Percentiles rank a stretch among this genome's conserved stretches.
phyloP scores from a whole-genome alignment of 1,140 invertebrate genomes.

The Caenorhabditis remanei region DNA sequence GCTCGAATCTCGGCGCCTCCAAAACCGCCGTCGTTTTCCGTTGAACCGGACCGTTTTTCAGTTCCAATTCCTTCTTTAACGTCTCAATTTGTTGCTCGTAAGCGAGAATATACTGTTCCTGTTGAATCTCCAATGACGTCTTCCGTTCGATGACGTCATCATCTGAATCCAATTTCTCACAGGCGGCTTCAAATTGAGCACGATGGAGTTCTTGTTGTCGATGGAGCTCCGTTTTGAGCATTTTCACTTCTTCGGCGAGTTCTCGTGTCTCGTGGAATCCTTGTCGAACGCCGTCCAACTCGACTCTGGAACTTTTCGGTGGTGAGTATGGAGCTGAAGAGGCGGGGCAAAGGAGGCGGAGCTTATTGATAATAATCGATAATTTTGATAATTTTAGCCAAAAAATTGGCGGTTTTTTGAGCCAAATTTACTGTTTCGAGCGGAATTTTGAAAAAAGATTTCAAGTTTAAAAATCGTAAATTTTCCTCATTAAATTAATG shows the following conservation, averaged over 20 bases:
- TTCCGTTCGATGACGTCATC: neutral
- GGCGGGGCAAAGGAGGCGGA: too few relatives aligned
- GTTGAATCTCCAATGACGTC: slow-evolving; percentile 45
- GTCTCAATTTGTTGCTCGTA: slow-evolving; percentile 47
- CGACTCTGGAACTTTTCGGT: slow-evolving; percentile 16
- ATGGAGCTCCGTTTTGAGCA: neutral
- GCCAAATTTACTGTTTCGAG: too few relatives aligned
- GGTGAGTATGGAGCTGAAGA: neutral
- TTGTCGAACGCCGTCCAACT: slow-evolving; percentile 40
- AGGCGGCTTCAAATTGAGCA: neutral
- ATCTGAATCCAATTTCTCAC: neutral
- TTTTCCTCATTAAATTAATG: too few relatives aligned
- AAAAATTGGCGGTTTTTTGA: too few relatives aligned
- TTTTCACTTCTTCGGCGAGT: slow-evolving; percentile 21
- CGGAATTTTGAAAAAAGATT: too few relatives aligned
- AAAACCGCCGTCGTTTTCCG: neutral
- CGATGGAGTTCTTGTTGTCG: neutral
- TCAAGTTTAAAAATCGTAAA: too few relatives aligned
- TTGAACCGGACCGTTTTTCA: neutral
- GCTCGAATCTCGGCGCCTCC: slow-evolving; percentile 8
- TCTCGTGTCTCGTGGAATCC: slow-evolving; percentile 33
- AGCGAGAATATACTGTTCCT: slow-evolving; percentile 53
- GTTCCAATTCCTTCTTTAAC: neutral
- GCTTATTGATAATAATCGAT: neutral
- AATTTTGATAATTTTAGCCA: too few relatives aligned